Base-by-base conservation (phyloP, 1,140 invertebrate species). In the Lucilia sericata region DNA sequence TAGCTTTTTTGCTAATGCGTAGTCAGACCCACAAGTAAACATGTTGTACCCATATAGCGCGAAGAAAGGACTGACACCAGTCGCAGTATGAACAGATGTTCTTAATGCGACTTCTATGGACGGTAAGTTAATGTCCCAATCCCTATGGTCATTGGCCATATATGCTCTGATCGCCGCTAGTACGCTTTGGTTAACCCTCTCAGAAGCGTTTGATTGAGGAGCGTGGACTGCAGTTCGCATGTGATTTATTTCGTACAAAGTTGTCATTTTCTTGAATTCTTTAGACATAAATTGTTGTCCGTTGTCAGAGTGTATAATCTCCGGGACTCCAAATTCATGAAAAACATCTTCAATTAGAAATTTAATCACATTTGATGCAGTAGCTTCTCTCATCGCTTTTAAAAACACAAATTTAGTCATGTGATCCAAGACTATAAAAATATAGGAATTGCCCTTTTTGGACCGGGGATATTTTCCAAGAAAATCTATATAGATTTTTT, bases 141-240 rank as follows among this genome's bases (percentile, higher is more conserved):
- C 25, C 10, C 19, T 21, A 19, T 83, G 82, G 14, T 83, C 82
- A 17, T 36, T 74, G 2, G 19, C 36, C 34, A 83, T 21, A 34
- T 47, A 83, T 10, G 82, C 60, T n/a, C 70, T 74, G 9, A 84
- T 55, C 30, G 74, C 75, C 34, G 42, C 42, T 14, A 55, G 21
- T 8, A 84, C 55, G 30, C 42, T 55, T 51, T 74, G 47, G 19
- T 78, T 84, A 17, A 84, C 83, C 17, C 83, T 76, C 51, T 84
- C 83, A 8, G 83, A 49, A 7, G 83, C 42, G 30, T 84, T 84
- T 10, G 19, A 19, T n/a, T 78, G 83, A 36, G 83, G 83, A 5
- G 74, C 14, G 55, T 84, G 55, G 4, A 34, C 7, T 12, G 25
- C 47, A 12, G 83, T 84, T 25, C 55, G 47, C 19, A 47, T 30